Base-by-base conservation (phyloP, 2,888 invertebrate species). In the Endomychus coccineus region DNA sequence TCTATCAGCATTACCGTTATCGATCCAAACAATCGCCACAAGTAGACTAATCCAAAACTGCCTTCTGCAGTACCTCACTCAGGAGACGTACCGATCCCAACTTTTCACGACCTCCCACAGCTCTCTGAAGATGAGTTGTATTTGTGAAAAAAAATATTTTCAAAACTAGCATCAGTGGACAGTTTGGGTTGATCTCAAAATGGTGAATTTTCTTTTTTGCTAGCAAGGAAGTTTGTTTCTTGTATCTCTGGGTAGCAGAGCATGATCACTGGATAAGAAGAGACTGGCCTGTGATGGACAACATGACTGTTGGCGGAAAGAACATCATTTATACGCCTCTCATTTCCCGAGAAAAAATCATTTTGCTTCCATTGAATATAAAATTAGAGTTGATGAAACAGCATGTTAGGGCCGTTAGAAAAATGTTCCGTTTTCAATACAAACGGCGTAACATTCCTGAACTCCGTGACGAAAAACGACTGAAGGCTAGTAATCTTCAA, bases 211-310 rank as follows among this genome's bases (percentile, higher is more conserved):
- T 19, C 21, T 19, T 19, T 6, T 7, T 19, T 6, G 21, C 6
- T 19, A 7, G 21, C 21, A 19, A 6, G 6, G 21, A n/a, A 19
- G n/a, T n/a, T n/a, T 50, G 45, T 34, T 52, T 50, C 32, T 36
- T 53, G n/a, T 52, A 49, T 37, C 15, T 45, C 11, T 52, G 52
- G 50, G 49, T 51, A 40, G 47, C 42, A 22, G 45, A 39, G 32
- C 16, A 46, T 15, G 12, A 45, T 6, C 42, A 51, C 27, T 50
- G 39, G 43, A 29, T 25, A 23, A 27, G 42, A 36, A 36, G 40
- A 30, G 31, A 36, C 22, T 43, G 45, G 43, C 35, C 41, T 33
- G 12, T 24, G 33, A 38, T 34, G 40, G 27, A 39, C 17, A 24
- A 15, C 23, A 14, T 35, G 16, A 25, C 17, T 15, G 27, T 35